Percentiles rank a stretch among this genome's conserved stretches.
Evolutionary conservation across 2,888 invertebrate genomes (phyloP).

Genomic region (Lampropteryx suffumata): DNA sequence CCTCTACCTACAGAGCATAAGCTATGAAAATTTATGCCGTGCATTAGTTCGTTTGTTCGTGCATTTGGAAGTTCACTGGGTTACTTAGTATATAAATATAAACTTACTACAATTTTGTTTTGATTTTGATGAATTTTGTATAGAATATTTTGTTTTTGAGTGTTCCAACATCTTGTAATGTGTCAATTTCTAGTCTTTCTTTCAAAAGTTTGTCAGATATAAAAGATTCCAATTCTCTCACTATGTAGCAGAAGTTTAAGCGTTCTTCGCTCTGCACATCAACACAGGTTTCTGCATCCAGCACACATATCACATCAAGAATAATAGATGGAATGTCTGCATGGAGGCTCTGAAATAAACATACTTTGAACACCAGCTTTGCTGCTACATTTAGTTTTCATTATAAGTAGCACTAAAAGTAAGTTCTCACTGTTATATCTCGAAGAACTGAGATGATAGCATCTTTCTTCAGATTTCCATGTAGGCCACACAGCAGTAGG

Average conservation of each 20-base stretch:
- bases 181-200: constrained; percentile 96
- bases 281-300: constrained; percentile 91
- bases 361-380: constrained; percentile 24
- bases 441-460: constrained; percentile 87
- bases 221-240: constrained; percentile 91
- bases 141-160: constrained; percentile 95
- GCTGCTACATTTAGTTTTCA: neutral
- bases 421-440: constrained; percentile 88
- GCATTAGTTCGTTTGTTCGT: too few relatives aligned
- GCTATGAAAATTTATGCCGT: too few relatives aligned
- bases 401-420: neutral
- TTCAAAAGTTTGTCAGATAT: constrained; percentile 94
- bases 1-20: too few relatives aligned
- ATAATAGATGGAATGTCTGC: constrained; percentile 91
- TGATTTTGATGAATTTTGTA: constrained; percentile 98
- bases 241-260: constrained; percentile 88
- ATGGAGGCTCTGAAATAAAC: constrained; percentile 85
- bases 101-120: constrained; percentile 98
- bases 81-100: too few relatives aligned
- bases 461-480: constrained; percentile 90
- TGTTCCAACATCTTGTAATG: constrained; percentile 94
- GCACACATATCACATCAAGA: constrained; percentile 91
- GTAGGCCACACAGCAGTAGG: constrained; percentile 89
- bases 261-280: constrained; percentile 89
- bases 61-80: too few relatives aligned